Base-by-base conservation (phyloP, 1,140 invertebrate species). In the Maconellicoccus hirsutus region DNA sequence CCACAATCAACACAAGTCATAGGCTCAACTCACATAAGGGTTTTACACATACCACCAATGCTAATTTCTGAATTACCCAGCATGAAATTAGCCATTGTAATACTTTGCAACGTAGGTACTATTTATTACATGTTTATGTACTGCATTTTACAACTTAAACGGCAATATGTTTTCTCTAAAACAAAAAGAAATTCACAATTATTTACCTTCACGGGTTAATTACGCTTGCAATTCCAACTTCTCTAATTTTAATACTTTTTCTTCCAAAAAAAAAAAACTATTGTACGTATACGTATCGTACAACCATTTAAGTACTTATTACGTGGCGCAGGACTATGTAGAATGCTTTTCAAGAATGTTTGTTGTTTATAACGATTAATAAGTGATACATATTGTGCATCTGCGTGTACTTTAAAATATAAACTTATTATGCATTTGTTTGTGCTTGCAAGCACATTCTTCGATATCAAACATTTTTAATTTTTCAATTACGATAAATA, bases 61-160 rank as follows among this genome's bases (percentile, higher is more conserved):
- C 61, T 66, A 66, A 66, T 66, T 66, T 66, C 61, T 22, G 61
- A 66, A 66, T 66, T 66, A 66, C 61, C 2, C 61, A 66, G 61
- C 61, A 66, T 66, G 61, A 66, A 66, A 66, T 66, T 66, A 66
- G 25, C 22, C 61, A 66, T 23, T 26, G 61, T 66, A 23, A 66
- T 66, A 66, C 61, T 66, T 66, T 66, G 8, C 10, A 16, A 66
- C 22, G 21, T n/a, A n/a, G n/a, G n/a, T n/a, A n/a, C n/a, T 66
- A 66, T 26, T 16, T 66, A 25, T 66, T 26, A 66, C 61, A 66
- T 25, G 61, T n/a, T n/a, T n/a, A n/a, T 66, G 61, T 66, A 66
- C 42, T 23, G 61, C 21, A 66, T 22, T 66, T 66, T 66, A 66
- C 22, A 66, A 66, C 61, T 66, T 66, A 6, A 66, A 66, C 61